These are phyloP conservation scores for Andrena camellia DNA, from an alignment of 2,888 invertebrate species.

Conservation along the genomic window DNA sequence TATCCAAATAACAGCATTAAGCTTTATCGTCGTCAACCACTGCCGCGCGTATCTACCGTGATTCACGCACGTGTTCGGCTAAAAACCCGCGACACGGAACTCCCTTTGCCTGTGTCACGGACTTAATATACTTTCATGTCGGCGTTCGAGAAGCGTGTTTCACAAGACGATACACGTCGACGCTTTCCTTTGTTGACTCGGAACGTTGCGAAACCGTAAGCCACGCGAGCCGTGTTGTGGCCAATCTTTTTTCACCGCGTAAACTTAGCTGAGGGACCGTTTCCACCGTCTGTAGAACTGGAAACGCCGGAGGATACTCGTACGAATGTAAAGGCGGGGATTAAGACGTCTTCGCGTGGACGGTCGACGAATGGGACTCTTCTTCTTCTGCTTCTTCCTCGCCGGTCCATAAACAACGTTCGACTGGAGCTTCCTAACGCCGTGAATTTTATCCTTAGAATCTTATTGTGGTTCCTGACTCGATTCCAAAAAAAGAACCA, in stretches of 20 bases:
- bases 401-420: background rate
- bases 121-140: constrained; percentile 47
- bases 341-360: constrained; percentile 4
- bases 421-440: background rate
- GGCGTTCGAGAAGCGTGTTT: constrained; percentile 45
- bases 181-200: constrained; percentile 61
- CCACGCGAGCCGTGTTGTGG: constrained; percentile 11
- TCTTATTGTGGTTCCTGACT: constrained; percentile 7
- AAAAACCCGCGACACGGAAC: constrained; percentile 42
- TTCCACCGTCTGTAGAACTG: background rate
- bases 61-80: constrained; percentile 51
- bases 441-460: background rate
- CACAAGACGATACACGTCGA: constrained; percentile 56
- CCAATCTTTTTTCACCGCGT: constrained; percentile 25
- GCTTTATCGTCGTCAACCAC: constrained; percentile 41
- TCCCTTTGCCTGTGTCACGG: constrained; percentile 35
- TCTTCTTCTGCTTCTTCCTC: background rate
- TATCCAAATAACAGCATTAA: constrained; percentile 42
- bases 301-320: background rate
- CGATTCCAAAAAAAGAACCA: constrained; percentile 5
- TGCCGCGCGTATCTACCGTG: constrained; percentile 21
- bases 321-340: background rate
- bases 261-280: constrained; percentile 6
- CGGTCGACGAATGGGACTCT: background rate
- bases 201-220: constrained; percentile 54